Evolutionary conservation across 2,888 invertebrate species (phyloP), one percentile per base, ranked within the genome.

Genomic region (Eupithecia tripunctaria): DNA sequence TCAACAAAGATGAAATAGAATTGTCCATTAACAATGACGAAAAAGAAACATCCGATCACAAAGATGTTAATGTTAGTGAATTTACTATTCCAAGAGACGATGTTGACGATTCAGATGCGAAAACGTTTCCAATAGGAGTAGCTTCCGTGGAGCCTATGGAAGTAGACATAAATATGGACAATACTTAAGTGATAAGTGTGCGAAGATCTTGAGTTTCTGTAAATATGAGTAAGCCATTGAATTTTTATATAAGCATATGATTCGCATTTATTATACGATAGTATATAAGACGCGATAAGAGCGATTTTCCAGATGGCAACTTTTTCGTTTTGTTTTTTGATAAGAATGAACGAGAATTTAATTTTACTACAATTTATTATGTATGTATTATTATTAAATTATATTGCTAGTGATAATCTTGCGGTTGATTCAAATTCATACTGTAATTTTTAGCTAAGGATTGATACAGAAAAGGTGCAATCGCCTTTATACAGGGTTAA

Each of bases 71-170:
- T 51, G 8, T 51, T 51, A 51, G 7, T 25, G 25, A 14, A 56
- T 25, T 56, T 12, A 14, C 56, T 25, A 56, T 5, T 21, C 56
- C 21, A 25, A 25, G 56, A 38, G 25, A 36, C 6, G 10, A 25
- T 25, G 60, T 15, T 38, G 38, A 21, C 14, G 21, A 41, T 12
- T 38, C 21, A 64, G 64, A 36, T 63, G n/a, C 63, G 14, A 63
- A n/a, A 62, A 18, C 64, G 36, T 10, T 21, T 38, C 6, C 25
- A 36, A 21, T 41, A 38, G 14, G 15, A 21, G 25, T 64, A 38
- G 10, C 5, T 6, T 64, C 64, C 2, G 38, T 64, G n/a, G 75
- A 74, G 67, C 41, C 71, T 32, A 76, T 76, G 76, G 75, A 78
- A 43, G 71, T 78, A 8, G 73, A 76, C 63, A 47, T 51, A 32